Evolutionary conservation across 2,888 invertebrate genomes (phyloP), one percentile per base, ranked within the genome.

Genomic region (Amaurobius ferox): DNA sequence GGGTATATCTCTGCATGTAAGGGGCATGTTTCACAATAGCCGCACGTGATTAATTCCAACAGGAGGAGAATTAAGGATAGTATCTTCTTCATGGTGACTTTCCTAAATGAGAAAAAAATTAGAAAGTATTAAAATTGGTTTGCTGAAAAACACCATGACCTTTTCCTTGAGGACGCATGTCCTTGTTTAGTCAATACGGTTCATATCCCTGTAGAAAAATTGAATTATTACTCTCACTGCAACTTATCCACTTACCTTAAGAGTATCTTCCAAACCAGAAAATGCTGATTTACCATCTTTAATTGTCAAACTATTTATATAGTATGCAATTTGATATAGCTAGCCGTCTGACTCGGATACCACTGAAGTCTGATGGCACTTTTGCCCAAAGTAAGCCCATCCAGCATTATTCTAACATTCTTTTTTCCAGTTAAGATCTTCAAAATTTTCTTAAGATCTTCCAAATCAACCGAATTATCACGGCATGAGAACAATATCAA

Each of bases 211-310:
- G n/a, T n/a, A n/a, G n/a, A n/a, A n/a, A n/a, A n/a, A n/a, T n/a
- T 16, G 6, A 7, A 23, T n/a, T n/a, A n/a, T n/a, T n/a, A n/a
- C n/a, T n/a, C n/a, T n/a, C n/a, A n/a, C n/a, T n/a, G n/a, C n/a
- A n/a, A n/a, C n/a, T 11, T 26, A 26, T 0, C 1, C n/a, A 44
- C 35, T 26, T 35, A 83, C 81, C 48, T 71, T 44, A 16, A 83
- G 64, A 26, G 26, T 64, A 9, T 83, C 48, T 29, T 83, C 81
- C 7, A 83, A 29, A 19, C 81, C 81, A 5, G 32, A 7, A 1
- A 83, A 30, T 1, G 76, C 32, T 26, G 19, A 39, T n/a, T 26
- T 26, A 0, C 72, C 72, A 39, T 40, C 44, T 0, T 26, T 39
- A 0, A 19, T 32, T 1, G 67, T 19, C 28, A 83, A 32, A 3